Evolutionary conservation across 2,888 invertebrate genomes (phyloP).

Genomic region (Mystacides longicornis): DNA sequence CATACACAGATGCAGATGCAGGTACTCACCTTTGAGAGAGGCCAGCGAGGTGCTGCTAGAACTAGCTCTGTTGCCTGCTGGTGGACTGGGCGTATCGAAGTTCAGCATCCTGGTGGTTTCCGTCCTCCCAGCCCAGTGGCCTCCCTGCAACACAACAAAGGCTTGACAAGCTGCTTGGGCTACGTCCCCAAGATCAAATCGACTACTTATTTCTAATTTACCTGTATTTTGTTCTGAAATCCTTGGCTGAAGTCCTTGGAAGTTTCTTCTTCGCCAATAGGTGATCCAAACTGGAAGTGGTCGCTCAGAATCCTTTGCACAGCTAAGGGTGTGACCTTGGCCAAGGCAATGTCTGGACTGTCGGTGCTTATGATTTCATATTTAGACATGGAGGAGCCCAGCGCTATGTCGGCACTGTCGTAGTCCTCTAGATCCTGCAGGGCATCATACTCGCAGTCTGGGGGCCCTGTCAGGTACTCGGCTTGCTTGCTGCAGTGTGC

Average conservation of each 20-base stretch:
- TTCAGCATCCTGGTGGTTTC: slow-evolving; percentile 38
- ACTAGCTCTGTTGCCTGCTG: background rate
- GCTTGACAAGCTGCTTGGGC: no score
- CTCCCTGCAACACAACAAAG: no score
- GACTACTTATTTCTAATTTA: no score
- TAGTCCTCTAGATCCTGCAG: slow-evolving; percentile 45
- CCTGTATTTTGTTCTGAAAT: no score
- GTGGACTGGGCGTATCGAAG: slow-evolving; percentile 32
- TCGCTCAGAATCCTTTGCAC: slow-evolving; percentile 27
- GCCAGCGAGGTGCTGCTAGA: background rate
- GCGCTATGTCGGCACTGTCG: slow-evolving; percentile 33
- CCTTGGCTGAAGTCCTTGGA: slow-evolving; percentile 36
- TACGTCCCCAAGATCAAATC: no score
- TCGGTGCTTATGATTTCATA: slow-evolving; percentile 48
- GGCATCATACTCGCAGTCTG: slow-evolving; percentile 34
- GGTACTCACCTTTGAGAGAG: no score
- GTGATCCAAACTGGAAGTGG: slow-evolving; percentile 44
- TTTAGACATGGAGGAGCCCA: slow-evolving; percentile 41
- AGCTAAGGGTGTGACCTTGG: background rate
- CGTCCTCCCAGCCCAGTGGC: slow-evolving; percentile 16
- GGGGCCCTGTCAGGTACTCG: background rate
- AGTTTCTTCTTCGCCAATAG: slow-evolving; percentile 40
- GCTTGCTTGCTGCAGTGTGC: background rate
- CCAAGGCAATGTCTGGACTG: slow-evolving; percentile 37
- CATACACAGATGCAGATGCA: background rate